Conservation (phyloP, 2,888 invertebrate genomes). For the Coremacera marginata region DNA sequence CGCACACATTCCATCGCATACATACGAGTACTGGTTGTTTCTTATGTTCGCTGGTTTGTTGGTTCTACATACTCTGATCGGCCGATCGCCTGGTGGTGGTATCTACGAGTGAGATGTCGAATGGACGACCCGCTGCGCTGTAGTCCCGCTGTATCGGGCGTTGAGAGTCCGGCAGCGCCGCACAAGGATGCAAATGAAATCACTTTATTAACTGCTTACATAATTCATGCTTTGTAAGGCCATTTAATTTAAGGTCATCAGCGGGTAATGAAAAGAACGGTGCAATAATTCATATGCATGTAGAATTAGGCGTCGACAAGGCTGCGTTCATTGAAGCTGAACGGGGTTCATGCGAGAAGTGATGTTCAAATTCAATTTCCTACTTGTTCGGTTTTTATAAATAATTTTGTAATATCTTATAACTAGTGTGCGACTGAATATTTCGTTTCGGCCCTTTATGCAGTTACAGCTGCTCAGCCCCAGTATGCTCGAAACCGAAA, state of each 20-base stretch:
- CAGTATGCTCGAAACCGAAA: no score
- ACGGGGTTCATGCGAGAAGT: neutral
- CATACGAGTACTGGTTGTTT: neutral
- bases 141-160: neutral
- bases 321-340: neutral
- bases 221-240: slow-evolving; percentile 63
- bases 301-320: slow-evolving; percentile 65
- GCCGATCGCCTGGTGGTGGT: neutral
- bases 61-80: slow-evolving; percentile 34
- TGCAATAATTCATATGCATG: slow-evolving; percentile 61
- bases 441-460: no score
- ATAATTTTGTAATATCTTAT: no score
- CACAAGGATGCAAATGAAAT: slow-evolving; percentile 63
- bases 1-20: neutral
- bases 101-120: slow-evolving; percentile 38
- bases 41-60: slow-evolving; percentile 43
- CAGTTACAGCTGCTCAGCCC: no score
- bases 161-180: neutral
- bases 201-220: slow-evolving; percentile 67
- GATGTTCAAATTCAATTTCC: neutral
- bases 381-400: no score
- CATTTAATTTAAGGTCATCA: slow-evolving; percentile 66
- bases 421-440: no score
- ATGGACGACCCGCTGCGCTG: slow-evolving; percentile 36
- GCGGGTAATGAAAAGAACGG: slow-evolving; percentile 59